Evolutionary conservation across 2,797 vertebrate species (phyloP).

Genomic region (Lithobates sylvaticus): DNA sequence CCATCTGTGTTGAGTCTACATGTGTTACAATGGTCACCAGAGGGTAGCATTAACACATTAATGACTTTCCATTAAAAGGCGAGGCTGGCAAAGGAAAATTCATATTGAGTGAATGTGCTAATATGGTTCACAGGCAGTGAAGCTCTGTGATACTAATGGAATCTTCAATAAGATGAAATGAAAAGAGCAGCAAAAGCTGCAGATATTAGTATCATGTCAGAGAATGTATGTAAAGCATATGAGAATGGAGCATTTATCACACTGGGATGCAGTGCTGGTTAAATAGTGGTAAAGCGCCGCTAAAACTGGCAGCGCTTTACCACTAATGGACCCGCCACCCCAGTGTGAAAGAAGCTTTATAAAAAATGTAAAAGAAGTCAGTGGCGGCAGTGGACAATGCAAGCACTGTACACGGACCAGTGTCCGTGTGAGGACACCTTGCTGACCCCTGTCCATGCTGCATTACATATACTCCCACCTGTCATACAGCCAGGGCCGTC

Average conservation of each 20-base stretch:
- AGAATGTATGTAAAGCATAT: constrained; percentile 37
- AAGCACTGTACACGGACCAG: no score
- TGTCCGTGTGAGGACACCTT: no score
- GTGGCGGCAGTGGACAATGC: no score
- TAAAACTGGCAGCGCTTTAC: no score
- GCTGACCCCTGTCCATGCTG: no score
- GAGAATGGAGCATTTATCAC: constrained; percentile 34
- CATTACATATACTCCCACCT: no score
- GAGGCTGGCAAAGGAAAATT: constrained; percentile 12
- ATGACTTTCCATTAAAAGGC: constrained; percentile 29
- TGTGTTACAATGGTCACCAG: constrained; percentile 82
- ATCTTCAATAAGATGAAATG: constrained; percentile 47
- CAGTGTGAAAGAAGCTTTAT: no score
- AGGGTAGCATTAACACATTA: constrained; percentile 92
- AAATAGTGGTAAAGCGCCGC: no score
- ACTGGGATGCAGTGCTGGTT: no score
- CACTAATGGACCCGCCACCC: no score
- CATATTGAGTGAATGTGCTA: constrained; percentile 67
- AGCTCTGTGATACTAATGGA: constrained; percentile 26
- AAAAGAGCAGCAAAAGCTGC: constrained; percentile 32
- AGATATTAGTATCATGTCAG: constrained; percentile 37
- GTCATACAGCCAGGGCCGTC: no score
- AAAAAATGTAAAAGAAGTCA: no score
- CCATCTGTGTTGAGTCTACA: neutral
- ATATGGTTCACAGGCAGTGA: constrained; percentile 6